Evolutionary conservation across 1,140 invertebrate species (phyloP), one percentile per base, ranked within the genome.

Genomic region (Scaptomyza pallida): DNA sequence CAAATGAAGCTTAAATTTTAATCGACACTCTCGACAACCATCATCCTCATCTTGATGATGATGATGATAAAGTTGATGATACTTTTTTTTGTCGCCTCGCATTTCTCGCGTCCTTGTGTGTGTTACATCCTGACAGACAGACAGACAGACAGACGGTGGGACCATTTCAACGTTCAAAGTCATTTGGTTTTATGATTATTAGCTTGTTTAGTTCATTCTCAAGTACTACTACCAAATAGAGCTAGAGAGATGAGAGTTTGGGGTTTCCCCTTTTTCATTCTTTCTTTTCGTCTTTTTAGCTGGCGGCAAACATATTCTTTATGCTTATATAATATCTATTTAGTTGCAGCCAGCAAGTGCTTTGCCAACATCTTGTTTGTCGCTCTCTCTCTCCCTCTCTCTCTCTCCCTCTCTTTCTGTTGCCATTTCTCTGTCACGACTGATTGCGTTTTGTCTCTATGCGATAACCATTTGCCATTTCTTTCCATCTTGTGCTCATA

Each of bases 111-210:
- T 72, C 70, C 63, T 65, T 35, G 3, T 9, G 8, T 2, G 59
- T 47, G 62, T 21, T 40, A 47, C 51, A 45, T 70, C 44, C 73
- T 75, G 45, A 17, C 23, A 48, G 45, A 55, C 50, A 80, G 57
- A 59, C 64, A 41, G 43, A 35, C 48, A 61, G 57, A 47, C 37
- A 44, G 63, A 63, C 64, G 75, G 61, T 35, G 33, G 77, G 61
- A 56, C 65, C 50, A 68, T 78, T 72, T 73, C 79, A 68, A 77
- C 89, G 89, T 90, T 90, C 89, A 89, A 90, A 89, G 85, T 90
- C 89, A 90, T 90, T 90, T 89, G 85, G 60, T 90, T 90, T 90
- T 90, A 90, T 90, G 89, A 90, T 90, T 90, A 90, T 90, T 90
- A 89, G 89, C 89, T 89, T 90, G 89, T 88, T 89, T 88, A 89